A percentile compares a stretch with the other conserved stretches of the same genome.
Evolutionary conservation across 2,888 invertebrate species (phyloP).

Genomic region (Lapara coniferarum): DNA sequence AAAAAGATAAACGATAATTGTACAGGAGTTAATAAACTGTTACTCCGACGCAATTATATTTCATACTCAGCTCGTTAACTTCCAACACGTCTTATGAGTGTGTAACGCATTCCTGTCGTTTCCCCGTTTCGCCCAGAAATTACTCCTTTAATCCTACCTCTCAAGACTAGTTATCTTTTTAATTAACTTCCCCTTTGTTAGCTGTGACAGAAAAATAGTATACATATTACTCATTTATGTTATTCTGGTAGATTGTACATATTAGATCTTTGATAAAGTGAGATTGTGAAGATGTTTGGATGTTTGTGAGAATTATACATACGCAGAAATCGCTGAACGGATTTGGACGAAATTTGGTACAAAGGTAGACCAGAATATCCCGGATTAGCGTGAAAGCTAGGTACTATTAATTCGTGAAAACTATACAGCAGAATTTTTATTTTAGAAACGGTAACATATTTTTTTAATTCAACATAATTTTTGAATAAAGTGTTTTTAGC

Average conservation of each 20-base stretch:
- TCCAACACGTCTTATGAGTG: not conserved
- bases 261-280: too few relatives aligned
- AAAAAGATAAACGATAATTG: not conserved
- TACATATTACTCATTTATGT: not conserved
- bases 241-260: not conserved
- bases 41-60: not conserved
- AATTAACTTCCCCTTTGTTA: slow-evolving; percentile 11
- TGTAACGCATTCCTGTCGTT: slow-evolving; percentile 6
- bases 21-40: not conserved
- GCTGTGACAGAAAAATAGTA: not conserved
- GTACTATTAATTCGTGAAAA: too few relatives aligned
- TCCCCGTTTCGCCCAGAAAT: not conserved
- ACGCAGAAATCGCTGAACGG: too few relatives aligned
- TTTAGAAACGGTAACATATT: too few relatives aligned
- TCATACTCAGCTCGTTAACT: slow-evolving; percentile 3
- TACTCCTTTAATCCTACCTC: not conserved
- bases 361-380: too few relatives aligned
- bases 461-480: too few relatives aligned
- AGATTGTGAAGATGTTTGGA: too few relatives aligned
- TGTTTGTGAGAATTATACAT: too few relatives aligned
- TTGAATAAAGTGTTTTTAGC: too few relatives aligned
- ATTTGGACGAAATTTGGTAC: too few relatives aligned
- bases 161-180: not conserved
- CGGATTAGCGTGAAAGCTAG: too few relatives aligned
- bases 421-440: too few relatives aligned